Evolutionary conservation across 2,113 vertebrate species (phyloP).

Genomic region (Callaeas wilsoni): DNA sequence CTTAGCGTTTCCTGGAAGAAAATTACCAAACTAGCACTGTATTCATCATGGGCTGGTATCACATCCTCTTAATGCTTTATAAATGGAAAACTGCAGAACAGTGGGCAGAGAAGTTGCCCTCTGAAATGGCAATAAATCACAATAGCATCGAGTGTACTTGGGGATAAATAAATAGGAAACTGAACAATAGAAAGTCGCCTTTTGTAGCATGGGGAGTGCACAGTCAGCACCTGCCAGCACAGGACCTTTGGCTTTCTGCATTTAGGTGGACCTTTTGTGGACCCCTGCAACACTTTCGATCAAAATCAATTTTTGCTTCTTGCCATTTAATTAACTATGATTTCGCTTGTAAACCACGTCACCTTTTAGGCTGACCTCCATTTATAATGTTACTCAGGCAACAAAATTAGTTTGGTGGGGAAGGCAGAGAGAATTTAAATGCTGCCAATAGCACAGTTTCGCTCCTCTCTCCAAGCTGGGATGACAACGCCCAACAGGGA

Average conservation of each 20-base stretch:
- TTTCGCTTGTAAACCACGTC: slow-evolving; percentile 38
- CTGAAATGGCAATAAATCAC: slow-evolving; percentile 39
- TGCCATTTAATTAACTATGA: slow-evolving; percentile 54
- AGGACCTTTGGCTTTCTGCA: neutral
- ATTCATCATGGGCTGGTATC: neutral
- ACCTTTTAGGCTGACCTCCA: slow-evolving; percentile 43
- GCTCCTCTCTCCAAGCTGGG: neutral
- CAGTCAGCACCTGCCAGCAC: neutral
- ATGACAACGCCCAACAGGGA: neutral
- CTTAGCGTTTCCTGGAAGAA: slow-evolving; percentile 5
- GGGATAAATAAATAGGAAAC: slow-evolving; percentile 23
- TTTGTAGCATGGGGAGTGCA: neutral
- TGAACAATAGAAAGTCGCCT: neutral
- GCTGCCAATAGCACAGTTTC: neutral
- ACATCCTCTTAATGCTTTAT: slow-evolving; percentile 19
- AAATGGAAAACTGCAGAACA: slow-evolving; percentile 35
- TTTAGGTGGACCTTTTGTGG: neutral
- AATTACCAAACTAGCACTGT: neutral
- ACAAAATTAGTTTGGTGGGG: slow-evolving; percentile 5
- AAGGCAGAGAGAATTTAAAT: neutral
- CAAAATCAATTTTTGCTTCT: slow-evolving; percentile 42
- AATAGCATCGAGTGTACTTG: neutral
- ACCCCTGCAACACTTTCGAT: neutral
- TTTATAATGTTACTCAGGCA: slow-evolving; percentile 25
- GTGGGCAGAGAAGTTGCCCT: neutral